phyloP scores from a whole-genome alignment of 2,888 invertebrate genomes.

The Acanthoscelides obtectus region DNA sequence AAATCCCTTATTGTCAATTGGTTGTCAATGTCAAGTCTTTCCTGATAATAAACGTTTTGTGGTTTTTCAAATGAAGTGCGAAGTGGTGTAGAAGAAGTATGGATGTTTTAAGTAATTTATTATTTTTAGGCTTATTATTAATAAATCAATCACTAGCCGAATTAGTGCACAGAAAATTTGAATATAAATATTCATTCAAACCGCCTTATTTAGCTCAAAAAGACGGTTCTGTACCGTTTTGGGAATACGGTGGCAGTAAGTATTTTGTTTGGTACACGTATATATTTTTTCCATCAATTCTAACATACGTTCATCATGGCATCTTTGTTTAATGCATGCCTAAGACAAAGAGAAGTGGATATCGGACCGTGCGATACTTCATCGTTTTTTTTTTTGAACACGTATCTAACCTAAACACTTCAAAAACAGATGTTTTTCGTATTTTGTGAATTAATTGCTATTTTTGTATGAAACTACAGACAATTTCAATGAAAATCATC shows the following conservation, averaged over 20 bases:
- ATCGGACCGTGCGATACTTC: background rate
- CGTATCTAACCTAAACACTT: slow-evolving; percentile 39
- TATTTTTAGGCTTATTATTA: slow-evolving; percentile 29
- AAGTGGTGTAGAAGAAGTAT: slow-evolving; percentile 10
- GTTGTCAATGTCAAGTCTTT: too few species aligned
- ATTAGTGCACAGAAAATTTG: slow-evolving; percentile 75
- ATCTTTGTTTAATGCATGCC: background rate
- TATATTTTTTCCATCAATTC: slow-evolving; percentile 11
- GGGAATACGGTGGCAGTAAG: slow-evolving; percentile 98
- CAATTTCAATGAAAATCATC: background rate
- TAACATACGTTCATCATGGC: background rate
- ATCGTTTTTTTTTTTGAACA: slow-evolving; percentile 37
- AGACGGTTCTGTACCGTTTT: slow-evolving; percentile 97
- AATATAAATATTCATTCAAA: slow-evolving; percentile 98
- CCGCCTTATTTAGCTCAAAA: slow-evolving; percentile 98
- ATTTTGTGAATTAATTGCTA: background rate
- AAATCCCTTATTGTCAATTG: too few species aligned
- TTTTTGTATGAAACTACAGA: background rate
- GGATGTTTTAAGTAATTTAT: slow-evolving; percentile 16
- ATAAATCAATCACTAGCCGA: slow-evolving; percentile 42
- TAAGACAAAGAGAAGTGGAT: slow-evolving; percentile 1
- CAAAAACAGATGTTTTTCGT: slow-evolving; percentile 21
- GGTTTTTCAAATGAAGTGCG: background rate
- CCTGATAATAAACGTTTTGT: too few species aligned
- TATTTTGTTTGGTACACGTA: slow-evolving; percentile 50